These are phyloP conservation scores for Dendrolimus pini DNA, from an alignment of 2,888 invertebrate genomes.

Conservation along the genomic window DNA sequence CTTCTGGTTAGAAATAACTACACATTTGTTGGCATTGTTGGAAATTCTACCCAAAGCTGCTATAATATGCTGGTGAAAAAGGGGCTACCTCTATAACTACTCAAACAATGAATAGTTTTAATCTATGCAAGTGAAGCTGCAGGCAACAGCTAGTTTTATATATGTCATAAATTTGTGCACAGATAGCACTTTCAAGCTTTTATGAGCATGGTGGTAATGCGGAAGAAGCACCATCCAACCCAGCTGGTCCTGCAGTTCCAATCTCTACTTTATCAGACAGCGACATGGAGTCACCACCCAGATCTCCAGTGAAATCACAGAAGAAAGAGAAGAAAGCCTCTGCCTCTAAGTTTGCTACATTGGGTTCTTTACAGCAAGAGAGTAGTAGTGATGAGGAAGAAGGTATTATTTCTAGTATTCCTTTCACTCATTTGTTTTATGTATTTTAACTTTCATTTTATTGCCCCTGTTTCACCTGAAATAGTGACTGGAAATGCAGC, in stretches of 20 bases:
- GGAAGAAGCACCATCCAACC: constrained; percentile 51
- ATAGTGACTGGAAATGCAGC: too few relatives aligned
- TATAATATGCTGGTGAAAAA: too few relatives aligned
- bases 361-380: constrained; percentile 72
- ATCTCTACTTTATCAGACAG: constrained; percentile 50
- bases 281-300: constrained; percentile 59
- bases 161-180: constrained; percentile 11
- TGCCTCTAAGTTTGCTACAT: constrained; percentile 75
- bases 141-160: too few relatives aligned
- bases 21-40: too few relatives aligned
- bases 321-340: constrained; percentile 56
- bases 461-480: too few relatives aligned
- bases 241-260: constrained; percentile 32
- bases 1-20: too few relatives aligned
- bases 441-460: too few relatives aligned
- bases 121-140: too few relatives aligned
- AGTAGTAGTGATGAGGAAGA: constrained; percentile 80
- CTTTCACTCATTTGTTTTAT: too few relatives aligned
- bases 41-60: too few relatives aligned
- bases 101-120: too few relatives aligned
- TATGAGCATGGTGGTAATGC: constrained; percentile 83
- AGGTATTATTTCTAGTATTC: constrained; percentile 37
- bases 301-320: constrained; percentile 38
- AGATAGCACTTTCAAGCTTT: constrained; percentile 89
- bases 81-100: too few relatives aligned